Evolutionary conservation across 2,888 invertebrate species (phyloP).

Genomic region (Temnothorax ravouxi): DNA sequence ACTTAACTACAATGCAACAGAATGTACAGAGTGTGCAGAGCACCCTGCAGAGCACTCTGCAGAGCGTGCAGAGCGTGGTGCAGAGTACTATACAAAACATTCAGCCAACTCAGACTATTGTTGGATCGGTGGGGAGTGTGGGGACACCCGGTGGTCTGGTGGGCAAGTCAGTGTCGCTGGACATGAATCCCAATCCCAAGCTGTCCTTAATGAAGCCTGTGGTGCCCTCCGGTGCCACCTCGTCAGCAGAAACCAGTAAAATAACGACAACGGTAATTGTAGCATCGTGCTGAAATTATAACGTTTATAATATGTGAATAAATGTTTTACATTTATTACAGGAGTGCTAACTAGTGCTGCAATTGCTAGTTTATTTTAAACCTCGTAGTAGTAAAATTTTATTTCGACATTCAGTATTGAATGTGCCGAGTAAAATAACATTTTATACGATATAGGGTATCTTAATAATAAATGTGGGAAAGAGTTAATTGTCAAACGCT

Average conservation of each 20-base stretch:
- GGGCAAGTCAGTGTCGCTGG: slow-evolving; percentile 84
- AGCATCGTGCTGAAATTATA: neutral
- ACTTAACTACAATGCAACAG: slow-evolving; percentile 83
- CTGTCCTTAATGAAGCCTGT: slow-evolving; percentile 83
- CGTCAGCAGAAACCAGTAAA: slow-evolving; percentile 82
- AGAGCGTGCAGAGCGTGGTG: slow-evolving; percentile 79
- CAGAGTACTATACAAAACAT: slow-evolving; percentile 82
- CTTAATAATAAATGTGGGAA: neutral
- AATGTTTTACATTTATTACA: neutral
- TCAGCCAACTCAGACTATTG: slow-evolving; percentile 80
- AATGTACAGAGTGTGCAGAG: slow-evolving; percentile 77
- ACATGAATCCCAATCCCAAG: slow-evolving; percentile 83
- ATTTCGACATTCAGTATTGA: neutral
- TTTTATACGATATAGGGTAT: neutral
- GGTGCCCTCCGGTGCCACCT: slow-evolving; percentile 79
- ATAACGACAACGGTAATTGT: slow-evolving; percentile 79
- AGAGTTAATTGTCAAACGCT: neutral
- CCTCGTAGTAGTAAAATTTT: neutral
- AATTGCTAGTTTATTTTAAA: neutral
- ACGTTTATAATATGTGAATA: neutral
- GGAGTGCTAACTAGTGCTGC: neutral
- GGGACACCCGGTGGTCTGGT: slow-evolving; percentile 79
- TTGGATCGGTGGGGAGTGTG: slow-evolving; percentile 74
- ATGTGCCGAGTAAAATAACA: neutral
- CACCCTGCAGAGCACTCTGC: slow-evolving; percentile 76